These are phyloP conservation scores for Sternotherus odoratus DNA, from an alignment of 2,797 vertebrate species.

Conservation along the genomic window DNA sequence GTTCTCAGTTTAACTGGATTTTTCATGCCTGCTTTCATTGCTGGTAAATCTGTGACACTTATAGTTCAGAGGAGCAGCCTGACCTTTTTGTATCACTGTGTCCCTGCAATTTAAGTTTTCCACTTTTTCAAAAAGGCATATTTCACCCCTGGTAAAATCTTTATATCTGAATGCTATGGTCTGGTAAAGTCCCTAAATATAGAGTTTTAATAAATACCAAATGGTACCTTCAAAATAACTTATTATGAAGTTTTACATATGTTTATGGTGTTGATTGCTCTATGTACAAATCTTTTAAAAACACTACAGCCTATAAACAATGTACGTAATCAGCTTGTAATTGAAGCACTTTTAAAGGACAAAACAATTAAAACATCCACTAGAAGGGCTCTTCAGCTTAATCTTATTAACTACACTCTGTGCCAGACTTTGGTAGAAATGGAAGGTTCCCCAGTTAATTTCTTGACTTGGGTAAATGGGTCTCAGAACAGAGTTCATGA, in stretches of 20 bases:
- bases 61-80: conserved; percentile 36
- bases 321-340: conserved; percentile 55
- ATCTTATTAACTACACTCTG: conserved; percentile 39
- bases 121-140: conserved; percentile 56
- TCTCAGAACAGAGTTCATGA: conserved; percentile 61
- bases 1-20: conserved; percentile 50
- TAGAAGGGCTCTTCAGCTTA: conserved; percentile 65
- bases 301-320: conserved; percentile 62
- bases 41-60: conserved; percentile 34
- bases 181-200: conserved; percentile 52
- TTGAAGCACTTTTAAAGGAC: conserved; percentile 25
- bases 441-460: conserved; percentile 44
- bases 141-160: conserved; percentile 69
- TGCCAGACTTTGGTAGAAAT: conserved; percentile 54
- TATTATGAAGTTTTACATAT: conserved; percentile 58
- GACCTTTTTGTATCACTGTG: conserved; percentile 33
- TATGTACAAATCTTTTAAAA: conserved; percentile 52
- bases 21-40: conserved; percentile 41
- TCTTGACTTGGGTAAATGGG: conserved; percentile 67
- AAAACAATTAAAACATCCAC: conserved; percentile 56
- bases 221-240: conserved; percentile 39
- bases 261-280: conserved; percentile 63
- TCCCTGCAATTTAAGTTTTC: conserved; percentile 65
- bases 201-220: conserved; percentile 64
- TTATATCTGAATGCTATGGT: conserved; percentile 53